phyloP scores from a whole-genome alignment of 1,140 invertebrate species.

The Bombus haemorrhoidalis region DNA sequence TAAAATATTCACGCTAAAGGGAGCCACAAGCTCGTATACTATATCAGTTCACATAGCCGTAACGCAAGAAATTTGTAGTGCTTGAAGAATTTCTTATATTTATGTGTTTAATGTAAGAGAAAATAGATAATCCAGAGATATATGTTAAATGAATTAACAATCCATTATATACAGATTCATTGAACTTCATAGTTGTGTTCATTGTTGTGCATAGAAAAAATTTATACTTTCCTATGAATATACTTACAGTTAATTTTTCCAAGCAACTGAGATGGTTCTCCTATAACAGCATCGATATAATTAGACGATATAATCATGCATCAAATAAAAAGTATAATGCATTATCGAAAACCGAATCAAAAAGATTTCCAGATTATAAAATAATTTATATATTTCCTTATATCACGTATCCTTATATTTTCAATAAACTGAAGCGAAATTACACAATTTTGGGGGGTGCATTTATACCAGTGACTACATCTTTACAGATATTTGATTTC shows the following conservation, averaged over 20 bases:
- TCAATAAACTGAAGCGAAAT: slow-evolving; percentile 56
- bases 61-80: no score
- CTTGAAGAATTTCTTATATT: no score
- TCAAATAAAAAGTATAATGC: background rate
- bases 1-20: no score
- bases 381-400: slow-evolving; percentile 57
- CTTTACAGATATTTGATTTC: background rate
- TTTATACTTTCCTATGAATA: background rate
- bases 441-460: background rate
- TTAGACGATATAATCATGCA: background rate
- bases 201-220: no score
- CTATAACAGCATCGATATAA: background rate
- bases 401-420: background rate
- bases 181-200: no score
- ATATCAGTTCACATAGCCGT: no score
- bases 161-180: no score
- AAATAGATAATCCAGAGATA: background rate
- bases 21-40: no score
- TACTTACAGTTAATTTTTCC: background rate
- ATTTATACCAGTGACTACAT: background rate
- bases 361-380: slow-evolving; percentile 56
- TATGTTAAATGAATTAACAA: no score
- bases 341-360: background rate
- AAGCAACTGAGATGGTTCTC: background rate
- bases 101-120: background rate